Percentiles rank a stretch among this genome's conserved stretches.
These are phyloP conservation scores for Apodemia zela DNA, from an alignment of 2,888 invertebrate species.

Conservation along the genomic window DNA sequence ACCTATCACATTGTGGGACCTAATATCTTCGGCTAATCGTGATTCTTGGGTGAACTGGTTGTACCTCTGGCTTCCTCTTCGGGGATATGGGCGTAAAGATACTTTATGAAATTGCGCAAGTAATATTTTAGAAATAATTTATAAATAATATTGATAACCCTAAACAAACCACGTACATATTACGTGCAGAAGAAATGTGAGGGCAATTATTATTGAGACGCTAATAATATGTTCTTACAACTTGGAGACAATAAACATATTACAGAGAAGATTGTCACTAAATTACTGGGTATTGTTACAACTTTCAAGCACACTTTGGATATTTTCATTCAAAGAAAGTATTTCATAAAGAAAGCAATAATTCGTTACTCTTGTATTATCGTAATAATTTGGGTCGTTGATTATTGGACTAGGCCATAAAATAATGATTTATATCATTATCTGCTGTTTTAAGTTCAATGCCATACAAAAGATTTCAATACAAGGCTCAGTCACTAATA, in stretches of 20 bases:
- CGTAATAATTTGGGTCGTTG: not conserved
- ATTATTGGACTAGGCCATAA: not conserved
- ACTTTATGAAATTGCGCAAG: no score
- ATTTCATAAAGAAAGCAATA: slow-evolving; percentile 11
- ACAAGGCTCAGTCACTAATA: no score
- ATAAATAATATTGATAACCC: not conserved
- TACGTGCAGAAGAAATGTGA: slow-evolving; percentile 24
- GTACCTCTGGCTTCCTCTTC: no score
- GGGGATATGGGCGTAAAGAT: no score
- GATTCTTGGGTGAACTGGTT: no score
- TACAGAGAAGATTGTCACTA: slow-evolving; percentile 13
- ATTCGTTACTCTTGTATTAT: not conserved
- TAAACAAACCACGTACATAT: slow-evolving; percentile 21
- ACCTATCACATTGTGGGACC: no score
- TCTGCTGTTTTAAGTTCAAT: no score
- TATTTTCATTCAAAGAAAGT: slow-evolving; percentile 17
- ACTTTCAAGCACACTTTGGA: slow-evolving; percentile 19
- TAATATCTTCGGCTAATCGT: no score
- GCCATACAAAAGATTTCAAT: no score
- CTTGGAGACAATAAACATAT: slow-evolving; percentile 30
- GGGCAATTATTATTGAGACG: slow-evolving; percentile 29
- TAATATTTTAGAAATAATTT: no score
- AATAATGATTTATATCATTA: no score
- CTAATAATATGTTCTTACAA: slow-evolving; percentile 32
- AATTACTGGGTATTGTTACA: slow-evolving; percentile 20